A percentile compares a stretch with the other conserved stretches of the same genome.
phyloP scores from a whole-genome alignment of 2,888 invertebrate species.

The Lithophane ornitopus region DNA sequence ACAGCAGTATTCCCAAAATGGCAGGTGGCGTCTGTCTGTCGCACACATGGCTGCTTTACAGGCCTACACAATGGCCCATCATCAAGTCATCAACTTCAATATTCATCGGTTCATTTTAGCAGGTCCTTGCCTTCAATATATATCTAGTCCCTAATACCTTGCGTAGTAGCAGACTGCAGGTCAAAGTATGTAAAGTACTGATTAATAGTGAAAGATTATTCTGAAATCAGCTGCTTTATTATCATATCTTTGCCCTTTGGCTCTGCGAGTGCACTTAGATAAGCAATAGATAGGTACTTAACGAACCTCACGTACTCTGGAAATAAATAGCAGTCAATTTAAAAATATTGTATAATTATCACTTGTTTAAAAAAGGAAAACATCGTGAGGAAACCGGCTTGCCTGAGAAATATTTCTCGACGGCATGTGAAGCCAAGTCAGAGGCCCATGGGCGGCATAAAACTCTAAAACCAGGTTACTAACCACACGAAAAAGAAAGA shows the following conservation, averaged over 20 bases:
- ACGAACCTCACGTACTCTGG: slow-evolving; percentile 9
- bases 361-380: too few relatives aligned
- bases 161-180: slow-evolving; percentile 9
- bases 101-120: slow-evolving; percentile 21
- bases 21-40: slow-evolving; percentile 56
- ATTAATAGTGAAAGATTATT: slow-evolving; percentile 47
- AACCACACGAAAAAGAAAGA: too few relatives aligned
- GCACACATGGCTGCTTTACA: slow-evolving; percentile 50
- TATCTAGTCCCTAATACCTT: slow-evolving; percentile 11
- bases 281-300: slow-evolving; percentile 14
- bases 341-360: too few relatives aligned
- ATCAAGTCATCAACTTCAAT: slow-evolving; percentile 20
- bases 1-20: slow-evolving; percentile 35
- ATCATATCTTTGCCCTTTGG: slow-evolving; percentile 47
- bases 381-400: too few relatives aligned
- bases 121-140: slow-evolving; percentile 16
- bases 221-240: slow-evolving; percentile 22
- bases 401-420: too few relatives aligned
- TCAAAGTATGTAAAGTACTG: slow-evolving; percentile 39
- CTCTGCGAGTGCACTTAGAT: slow-evolving; percentile 24
- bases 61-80: slow-evolving; percentile 54
- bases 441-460: too few relatives aligned
- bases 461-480: too few relatives aligned
- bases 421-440: too few relatives aligned
- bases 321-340: not conserved